Percentiles rank a stretch among this genome's conserved stretches.
These are phyloP conservation scores for Tipula helvola DNA, from an alignment of 2,888 invertebrate genomes.

Conservation along the genomic window DNA sequence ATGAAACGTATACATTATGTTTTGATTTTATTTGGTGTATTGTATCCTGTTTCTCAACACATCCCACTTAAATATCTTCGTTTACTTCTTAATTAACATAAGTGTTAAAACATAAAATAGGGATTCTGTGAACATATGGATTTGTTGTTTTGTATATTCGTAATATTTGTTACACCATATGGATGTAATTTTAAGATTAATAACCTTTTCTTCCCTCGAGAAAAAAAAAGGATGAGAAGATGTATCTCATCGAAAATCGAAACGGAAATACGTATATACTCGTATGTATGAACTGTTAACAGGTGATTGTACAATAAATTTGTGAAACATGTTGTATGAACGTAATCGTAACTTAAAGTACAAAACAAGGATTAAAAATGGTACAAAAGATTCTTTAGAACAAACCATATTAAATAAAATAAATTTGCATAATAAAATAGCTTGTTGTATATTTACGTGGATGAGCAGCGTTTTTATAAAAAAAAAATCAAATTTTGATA, in stretches of 20 bases:
- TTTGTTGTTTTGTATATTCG: not conserved
- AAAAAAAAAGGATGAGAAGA: not conserved
- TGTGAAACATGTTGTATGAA: not conserved
- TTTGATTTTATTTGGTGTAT: not conserved
- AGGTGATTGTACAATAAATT: not conserved
- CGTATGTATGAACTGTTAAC: not conserved
- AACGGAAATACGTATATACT: not conserved
- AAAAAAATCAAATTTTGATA: no score
- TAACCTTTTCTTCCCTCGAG: not conserved
- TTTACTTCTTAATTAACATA: not conserved
- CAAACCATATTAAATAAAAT: no score
- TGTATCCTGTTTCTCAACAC: not conserved
- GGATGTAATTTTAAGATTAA: not conserved
- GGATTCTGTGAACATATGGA: not conserved
- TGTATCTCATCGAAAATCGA: not conserved
- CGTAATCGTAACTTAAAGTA: not conserved
- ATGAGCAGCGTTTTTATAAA: no score
- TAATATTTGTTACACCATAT: not conserved
- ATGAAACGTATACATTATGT: not conserved
- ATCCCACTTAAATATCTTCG: not conserved
- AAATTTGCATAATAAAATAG: no score
- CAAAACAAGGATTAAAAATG: not conserved
- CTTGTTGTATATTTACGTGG: no score
- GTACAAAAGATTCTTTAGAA: not conserved
- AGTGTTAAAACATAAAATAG: not conserved